Evolutionary conservation across 92 coral and sea anemone genomes (phyloP).

Genomic region (Anthopleura xanthogrammica): DNA sequence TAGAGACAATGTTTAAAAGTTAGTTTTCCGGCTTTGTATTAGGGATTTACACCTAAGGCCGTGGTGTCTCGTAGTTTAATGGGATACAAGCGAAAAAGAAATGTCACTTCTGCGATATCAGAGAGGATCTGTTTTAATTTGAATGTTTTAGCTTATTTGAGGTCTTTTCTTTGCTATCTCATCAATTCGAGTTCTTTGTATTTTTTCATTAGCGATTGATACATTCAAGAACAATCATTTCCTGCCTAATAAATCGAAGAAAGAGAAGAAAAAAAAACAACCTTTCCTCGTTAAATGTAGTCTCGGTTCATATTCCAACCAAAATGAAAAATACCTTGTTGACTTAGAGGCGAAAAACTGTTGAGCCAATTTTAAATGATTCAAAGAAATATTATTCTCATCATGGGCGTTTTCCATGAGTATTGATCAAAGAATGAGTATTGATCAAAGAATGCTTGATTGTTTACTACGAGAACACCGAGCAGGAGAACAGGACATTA

Average conservation of each 20-base stretch:
- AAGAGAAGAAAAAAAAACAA: background rate
- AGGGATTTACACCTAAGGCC: conserved; percentile 13
- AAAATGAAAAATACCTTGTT: too few species aligned
- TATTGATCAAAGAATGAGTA: background rate
- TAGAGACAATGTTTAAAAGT: background rate
- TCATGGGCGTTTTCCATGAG: background rate
- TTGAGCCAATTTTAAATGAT: background rate
- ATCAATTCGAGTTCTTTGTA: background rate
- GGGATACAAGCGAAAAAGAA: conserved; percentile 3
- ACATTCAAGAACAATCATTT: conserved; percentile 12
- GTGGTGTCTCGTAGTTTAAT: conserved; percentile 2
- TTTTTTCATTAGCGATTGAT: conserved; percentile 14
- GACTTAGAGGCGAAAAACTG: too few species aligned
- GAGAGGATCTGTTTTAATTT: conserved; percentile 1
- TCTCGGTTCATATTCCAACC: too few species aligned
- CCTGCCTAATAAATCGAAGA: conserved; percentile 14
- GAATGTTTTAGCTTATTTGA: conserved; percentile 11
- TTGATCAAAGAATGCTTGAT: background rate
- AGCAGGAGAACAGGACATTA: too few species aligned
- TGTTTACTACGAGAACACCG: background rate
- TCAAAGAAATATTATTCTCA: background rate
- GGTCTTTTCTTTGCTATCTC: conserved; percentile 8
- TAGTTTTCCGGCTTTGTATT: conserved; percentile 9
- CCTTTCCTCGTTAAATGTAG: background rate
- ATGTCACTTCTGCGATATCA: conserved; percentile 4